Evolutionary conservation across 23 tunicate genomes (phyloP), one percentile per base, ranked within the genome.

Genomic region (Styela plicata): DNA sequence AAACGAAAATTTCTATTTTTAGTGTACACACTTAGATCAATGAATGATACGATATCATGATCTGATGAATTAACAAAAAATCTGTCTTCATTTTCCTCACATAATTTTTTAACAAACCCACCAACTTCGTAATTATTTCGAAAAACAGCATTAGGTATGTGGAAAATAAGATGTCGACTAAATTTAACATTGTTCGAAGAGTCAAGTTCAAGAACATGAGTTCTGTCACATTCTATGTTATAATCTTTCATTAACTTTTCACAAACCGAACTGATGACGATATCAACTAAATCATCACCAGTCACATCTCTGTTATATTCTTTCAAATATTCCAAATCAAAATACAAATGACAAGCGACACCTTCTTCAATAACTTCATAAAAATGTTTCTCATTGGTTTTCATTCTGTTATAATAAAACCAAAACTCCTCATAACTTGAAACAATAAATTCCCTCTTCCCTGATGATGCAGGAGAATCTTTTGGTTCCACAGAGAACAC

Each of bases 1-100:
- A 93, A 57, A 24, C 98, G 87, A 68, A 93, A 93, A 70, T 93
- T 93, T 36, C 98, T 80, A 74, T 93, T 93, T 70, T 81, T 93
- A 24, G 98, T 84, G 64, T 93, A 93, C 21, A 93, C 98, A 23
- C 89, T 86, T 80, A 74, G 80, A 85, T 93, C 98, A 36, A 93
- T 86, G 69, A 93, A 88, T 32, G 83, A 70, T 21, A 17, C 57
- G 28, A 75, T 64, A 34, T 69, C 69, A 61, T 62, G 74, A 34
- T 79, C 80, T 1, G 85, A 32, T n/a, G 74, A 7, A 7, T 16
- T 36, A 7, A 81, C 79, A 63, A 75, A 2, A n/a, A n/a, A 35
- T 24, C n/a, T 52, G 21, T 36, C 24, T 32, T 33, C 44, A 74
- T 73, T 19, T 32, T 73, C 61, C 2, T 37, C 20, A 61, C 94